phyloP scores from a whole-genome alignment of 2,113 vertebrate species.

The Girardinichthys multiradiatus region DNA sequence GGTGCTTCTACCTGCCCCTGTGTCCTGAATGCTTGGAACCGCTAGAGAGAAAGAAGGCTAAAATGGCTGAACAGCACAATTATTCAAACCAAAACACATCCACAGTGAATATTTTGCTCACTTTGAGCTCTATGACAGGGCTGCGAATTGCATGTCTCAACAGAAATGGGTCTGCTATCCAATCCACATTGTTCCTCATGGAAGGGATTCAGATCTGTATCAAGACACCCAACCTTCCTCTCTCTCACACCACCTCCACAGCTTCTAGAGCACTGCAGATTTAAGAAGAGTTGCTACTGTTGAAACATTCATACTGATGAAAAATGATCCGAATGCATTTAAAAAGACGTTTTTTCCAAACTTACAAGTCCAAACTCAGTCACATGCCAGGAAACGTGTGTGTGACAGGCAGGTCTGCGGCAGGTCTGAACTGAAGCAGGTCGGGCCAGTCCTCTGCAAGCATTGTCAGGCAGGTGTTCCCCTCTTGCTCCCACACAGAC shows the following conservation, averaged over 20 bases:
- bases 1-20: constrained; percentile 66
- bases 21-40: constrained; percentile 84
- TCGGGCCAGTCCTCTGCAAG: constrained; percentile 78
- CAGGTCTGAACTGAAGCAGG: constrained; percentile 81
- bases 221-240: constrained; percentile 86
- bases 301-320: neutral
- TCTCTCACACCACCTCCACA: constrained; percentile 84
- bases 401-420: constrained; percentile 77
- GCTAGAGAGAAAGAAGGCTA: constrained; percentile 61
- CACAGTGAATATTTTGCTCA: constrained; percentile 65
- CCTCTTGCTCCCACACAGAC: constrained; percentile 78
- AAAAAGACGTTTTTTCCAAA: neutral
- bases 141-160: constrained; percentile 87
- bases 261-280: constrained; percentile 87
- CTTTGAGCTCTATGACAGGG: constrained; percentile 84
- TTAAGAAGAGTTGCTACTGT: neutral
- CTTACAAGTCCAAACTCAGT: constrained; percentile 70
- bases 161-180: constrained; percentile 73
- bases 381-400: constrained; percentile 82
- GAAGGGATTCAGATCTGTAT: constrained; percentile 77
- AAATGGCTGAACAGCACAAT: neutral
- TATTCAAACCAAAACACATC: neutral
- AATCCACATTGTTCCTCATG: constrained; percentile 78
- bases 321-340: neutral
- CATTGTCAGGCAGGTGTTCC: constrained; percentile 71